Evolutionary conservation across 2,888 invertebrate species (phyloP), one percentile per base, ranked within the genome.

Genomic region (Hypolimnas misippus): DNA sequence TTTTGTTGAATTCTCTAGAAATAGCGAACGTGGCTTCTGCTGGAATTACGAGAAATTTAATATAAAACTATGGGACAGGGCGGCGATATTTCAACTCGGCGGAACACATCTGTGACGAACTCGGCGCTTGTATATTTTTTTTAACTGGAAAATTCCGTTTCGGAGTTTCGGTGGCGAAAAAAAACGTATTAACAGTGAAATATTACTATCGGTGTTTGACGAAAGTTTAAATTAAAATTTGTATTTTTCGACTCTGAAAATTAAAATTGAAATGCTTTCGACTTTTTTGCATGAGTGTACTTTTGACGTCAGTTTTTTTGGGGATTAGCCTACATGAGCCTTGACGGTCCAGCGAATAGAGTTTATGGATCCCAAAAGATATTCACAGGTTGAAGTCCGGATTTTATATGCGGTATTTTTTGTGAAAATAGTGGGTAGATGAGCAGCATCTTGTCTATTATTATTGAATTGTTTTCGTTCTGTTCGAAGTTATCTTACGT

Each of bases 41-140:
- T 46, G 62, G 67, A 71, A 70, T 70, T 67, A 68, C 62, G 63
- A 69, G 65, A 65, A 71, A 70, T 74, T 74, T 73, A 75, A 74
- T 75, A 76, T 76, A 67, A 74, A 75, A 73, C 72, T 74, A 74
- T 69, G 70, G 67, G 44, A 49, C 62, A 60, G 58, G 62, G 54
- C 60, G 55, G 63, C 66, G 66, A 70, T 72, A 70, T 71, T 65
- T 74, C 72, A 73, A 58, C 67, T 57, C 55, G 58, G 65, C n/a
- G n/a, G n/a, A 65, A 54, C 72, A 57, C 70, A 72, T 74, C 71
- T 74, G 74, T 65, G 69, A 69, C 69, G 67, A 61, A 67, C 63
- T 69, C 63, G 42, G 57, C 62, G 58, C 56, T 33, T 68, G 62
- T 69, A 61, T 73, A n/a, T 72, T 74, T 72, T 40, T 65, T 69